phyloP scores from a whole-genome alignment of 2,888 invertebrate genomes.

The Dicyrtoma fusca region DNA sequence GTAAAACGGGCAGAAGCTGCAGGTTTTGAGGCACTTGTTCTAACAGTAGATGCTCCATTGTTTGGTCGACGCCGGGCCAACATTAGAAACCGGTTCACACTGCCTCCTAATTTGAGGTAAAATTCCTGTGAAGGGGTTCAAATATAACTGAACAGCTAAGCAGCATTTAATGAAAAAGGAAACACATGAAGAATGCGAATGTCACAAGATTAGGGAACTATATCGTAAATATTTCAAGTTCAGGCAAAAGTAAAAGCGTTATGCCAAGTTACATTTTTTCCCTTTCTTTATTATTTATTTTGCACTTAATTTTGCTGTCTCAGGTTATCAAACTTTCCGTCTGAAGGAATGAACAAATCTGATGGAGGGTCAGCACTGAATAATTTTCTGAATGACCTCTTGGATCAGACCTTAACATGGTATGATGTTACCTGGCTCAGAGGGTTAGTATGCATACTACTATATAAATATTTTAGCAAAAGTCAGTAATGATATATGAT shows the following conservation, averaged over 20 bases:
- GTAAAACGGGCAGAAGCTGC: conserved; percentile 73
- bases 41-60: conserved; percentile 86
- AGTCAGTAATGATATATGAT: no score
- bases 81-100: conserved; percentile 77
- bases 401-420: conserved; percentile 84
- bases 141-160: no score
- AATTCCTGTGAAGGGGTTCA: no score
- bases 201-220: no score
- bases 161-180: no score
- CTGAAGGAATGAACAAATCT: conserved; percentile 61
- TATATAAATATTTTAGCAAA: no score
- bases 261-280: no score
- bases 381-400: conserved; percentile 74
- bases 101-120: conserved; percentile 79
- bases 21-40: conserved; percentile 82
- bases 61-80: conserved; percentile 84
- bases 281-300: no score
- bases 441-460: conserved; percentile 61
- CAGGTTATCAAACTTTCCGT: conserved; percentile 78
- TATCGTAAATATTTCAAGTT: no score
- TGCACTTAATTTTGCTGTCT: neutral
- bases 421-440: conserved; percentile 84
- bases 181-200: no score
- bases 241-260: no score
- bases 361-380: conserved; percentile 74